Evolutionary conservation across 2,797 vertebrate genomes (phyloP).

Genomic region (Ctenosaura bakeri): DNA sequence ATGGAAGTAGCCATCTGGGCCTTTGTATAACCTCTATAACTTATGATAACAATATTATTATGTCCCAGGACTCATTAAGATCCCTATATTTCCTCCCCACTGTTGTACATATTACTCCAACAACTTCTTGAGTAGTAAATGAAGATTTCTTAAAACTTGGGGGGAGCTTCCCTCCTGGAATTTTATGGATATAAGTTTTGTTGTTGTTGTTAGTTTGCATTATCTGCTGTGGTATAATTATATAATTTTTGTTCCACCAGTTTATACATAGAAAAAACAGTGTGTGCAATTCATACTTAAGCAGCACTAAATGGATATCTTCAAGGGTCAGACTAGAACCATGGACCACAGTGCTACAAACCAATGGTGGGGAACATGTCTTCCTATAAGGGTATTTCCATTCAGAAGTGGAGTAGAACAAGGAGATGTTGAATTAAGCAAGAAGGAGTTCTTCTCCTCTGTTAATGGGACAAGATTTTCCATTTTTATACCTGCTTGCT

Average conservation of each 20-base stretch:
- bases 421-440: neutral
- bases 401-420: neutral
- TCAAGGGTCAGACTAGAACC: too few species aligned
- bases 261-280: too few species aligned
- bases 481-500: neutral
- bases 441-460: neutral
- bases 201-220: neutral
- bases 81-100: constrained; percentile 86
- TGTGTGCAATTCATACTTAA: neutral
- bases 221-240: neutral
- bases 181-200: neutral
- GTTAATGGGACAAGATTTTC: neutral
- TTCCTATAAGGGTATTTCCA: neutral
- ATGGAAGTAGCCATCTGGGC: constrained; percentile 52
- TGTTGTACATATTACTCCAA: constrained; percentile 85
- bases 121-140: constrained; percentile 87
- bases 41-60: constrained; percentile 84
- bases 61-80: constrained; percentile 89
- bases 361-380: neutral
- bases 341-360: neutral
- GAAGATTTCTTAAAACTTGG: constrained; percentile 87
- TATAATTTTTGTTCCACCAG: neutral
- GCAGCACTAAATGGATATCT: neutral
- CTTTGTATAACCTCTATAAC: constrained; percentile 83
- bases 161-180: constrained; percentile 81